Base-by-base conservation (phyloP, 2,888 invertebrate species). In the Epinotia brunnichana region DNA sequence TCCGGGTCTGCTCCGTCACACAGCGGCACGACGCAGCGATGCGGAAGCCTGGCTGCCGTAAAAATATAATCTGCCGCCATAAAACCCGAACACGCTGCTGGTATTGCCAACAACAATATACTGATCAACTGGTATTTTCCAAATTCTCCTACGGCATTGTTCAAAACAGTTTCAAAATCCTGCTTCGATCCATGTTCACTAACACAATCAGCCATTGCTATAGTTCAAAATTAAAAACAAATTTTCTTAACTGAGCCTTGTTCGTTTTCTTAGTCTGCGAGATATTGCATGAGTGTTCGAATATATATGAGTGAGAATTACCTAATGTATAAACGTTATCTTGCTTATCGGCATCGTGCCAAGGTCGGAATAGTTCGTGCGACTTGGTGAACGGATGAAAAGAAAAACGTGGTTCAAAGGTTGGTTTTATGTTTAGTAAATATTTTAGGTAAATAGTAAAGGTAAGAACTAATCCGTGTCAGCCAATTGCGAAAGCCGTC, bases 51-150 rank as follows among this genome's bases (percentile, higher is more conserved):
- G n/a, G 87, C 89, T 15, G 87, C 88, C 51, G 91, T 90, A 75
- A 91, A 91, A 80, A 91, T 84, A 69, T 91, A 91, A 72, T 91
- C 91, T 44, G 86, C 88, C 48, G 90, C 90, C 87, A 90, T 87
- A 74, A 87, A 89, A 35, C 87, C 91, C 63, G 88, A 88, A 29
- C 86, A 81, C 10, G 85, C 84, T 2, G 88, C 84, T 3, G 90
- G 89, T 41, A 91, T 66, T 35, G 86, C 81, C 66, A 89, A 68
- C 48, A 91, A 76, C 66, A 86, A 76, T 64, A 91, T 80, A 74
- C 86, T 88, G 70, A 89, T 77, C 1, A 87, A 69, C 80, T 91
- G 91, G 76, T 85, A 91, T 81, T 87, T 90, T 56, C 91, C 91
- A 62, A 90, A 88, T 70, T 87, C 83, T 72, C 91, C 91, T 66